Evolutionary conservation across 2,797 vertebrate species (phyloP), one percentile per base, ranked within the genome.

Genomic region (Chiloscyllium punctatum): DNA sequence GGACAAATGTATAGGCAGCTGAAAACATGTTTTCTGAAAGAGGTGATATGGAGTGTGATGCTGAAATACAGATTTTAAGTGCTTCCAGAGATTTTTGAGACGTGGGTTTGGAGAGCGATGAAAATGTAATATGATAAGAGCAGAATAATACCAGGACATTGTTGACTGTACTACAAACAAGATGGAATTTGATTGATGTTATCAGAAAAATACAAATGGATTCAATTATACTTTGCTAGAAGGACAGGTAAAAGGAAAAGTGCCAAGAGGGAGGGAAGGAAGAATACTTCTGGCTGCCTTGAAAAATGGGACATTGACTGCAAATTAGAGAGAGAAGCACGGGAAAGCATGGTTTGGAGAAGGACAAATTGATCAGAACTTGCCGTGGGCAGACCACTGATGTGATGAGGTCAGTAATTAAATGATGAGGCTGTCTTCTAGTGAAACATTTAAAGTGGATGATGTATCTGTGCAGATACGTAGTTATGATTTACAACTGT

Each of bases 371-470:
- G 86, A 51, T 11, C 51, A 27, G 48, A 51, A 87, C 27, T 51
- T 87, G 48, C 86, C 86, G 27, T 87, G 23, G 51, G 86, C 51
- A 84, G 37, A 37, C 77, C 77, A 51, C 51, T 53, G 48, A 53
- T 11, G 51, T 13, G 25, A 87, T 51, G 27, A 53, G 25, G 42
- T 87, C 86, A 87, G 51, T 87, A 87, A 87, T 87, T 84, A 84
- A 84, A 42, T 84, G n/a, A 84, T 84, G 79, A 42, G 42, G 79
- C 37, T 84, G 79, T 23, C 16, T 84, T 84, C 79, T 42, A 37
- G 74, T n/a, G 74, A n/a, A 79, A 79, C 74, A 79, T n/a, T 82
- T 42, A 84, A 84, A 84, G 79, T 84, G 79, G 79, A 84, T 84
- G 79, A 84, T 84, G 3, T 84, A 23, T 84, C 27, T 48, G 79